A percentile compares a stretch with the other conserved stretches of the same genome.
phyloP scores from a whole-genome alignment of 2,113 vertebrate genomes.

The Sarotherodon lohbergeri region DNA sequence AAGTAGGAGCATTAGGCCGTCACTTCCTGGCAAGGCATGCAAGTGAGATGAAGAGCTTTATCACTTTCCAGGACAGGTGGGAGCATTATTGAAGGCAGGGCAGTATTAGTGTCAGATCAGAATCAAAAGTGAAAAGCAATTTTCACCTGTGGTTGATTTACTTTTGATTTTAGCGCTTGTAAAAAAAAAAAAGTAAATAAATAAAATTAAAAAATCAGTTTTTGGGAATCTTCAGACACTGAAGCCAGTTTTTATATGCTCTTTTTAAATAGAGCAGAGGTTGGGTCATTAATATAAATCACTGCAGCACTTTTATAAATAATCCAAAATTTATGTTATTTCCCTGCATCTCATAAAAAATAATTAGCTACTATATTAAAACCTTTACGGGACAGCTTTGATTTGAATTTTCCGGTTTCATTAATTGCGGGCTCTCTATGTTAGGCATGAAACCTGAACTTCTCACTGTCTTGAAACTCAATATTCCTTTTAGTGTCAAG shows the following conservation, averaged over 20 bases:
- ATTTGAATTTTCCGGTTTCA: slow-evolving; percentile 43
- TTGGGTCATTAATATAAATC: not conserved
- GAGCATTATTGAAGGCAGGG: slow-evolving; percentile 14
- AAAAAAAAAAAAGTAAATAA: not conserved
- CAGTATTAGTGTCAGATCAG: not conserved
- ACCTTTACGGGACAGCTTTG: not conserved
- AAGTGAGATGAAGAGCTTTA: slow-evolving; percentile 60
- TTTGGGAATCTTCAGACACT: not conserved
- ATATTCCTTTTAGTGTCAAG: slow-evolving; percentile 69
- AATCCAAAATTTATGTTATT: not conserved
- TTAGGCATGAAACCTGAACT: slow-evolving; percentile 59
- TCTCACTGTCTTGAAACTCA: slow-evolving; percentile 61
- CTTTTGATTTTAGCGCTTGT: not conserved
- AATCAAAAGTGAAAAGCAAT: slow-evolving; percentile 28
- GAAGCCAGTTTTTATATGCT: not conserved
- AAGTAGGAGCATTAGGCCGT: slow-evolving; percentile 69
- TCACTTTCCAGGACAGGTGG: slow-evolving; percentile 58
- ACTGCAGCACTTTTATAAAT: not conserved
- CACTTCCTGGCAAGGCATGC: slow-evolving; percentile 63
- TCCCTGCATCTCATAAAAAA: not conserved
- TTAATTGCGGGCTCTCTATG: slow-evolving; percentile 59
- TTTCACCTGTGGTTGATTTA: not conserved
- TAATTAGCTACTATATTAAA: not conserved
- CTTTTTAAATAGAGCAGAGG: not conserved
- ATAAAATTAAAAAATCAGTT: not conserved